A percentile compares a stretch with the other conserved stretches of the same genome.
Conservation (phyloP, 1,140 invertebrate species). For the Magallana ariakensis region DNA sequence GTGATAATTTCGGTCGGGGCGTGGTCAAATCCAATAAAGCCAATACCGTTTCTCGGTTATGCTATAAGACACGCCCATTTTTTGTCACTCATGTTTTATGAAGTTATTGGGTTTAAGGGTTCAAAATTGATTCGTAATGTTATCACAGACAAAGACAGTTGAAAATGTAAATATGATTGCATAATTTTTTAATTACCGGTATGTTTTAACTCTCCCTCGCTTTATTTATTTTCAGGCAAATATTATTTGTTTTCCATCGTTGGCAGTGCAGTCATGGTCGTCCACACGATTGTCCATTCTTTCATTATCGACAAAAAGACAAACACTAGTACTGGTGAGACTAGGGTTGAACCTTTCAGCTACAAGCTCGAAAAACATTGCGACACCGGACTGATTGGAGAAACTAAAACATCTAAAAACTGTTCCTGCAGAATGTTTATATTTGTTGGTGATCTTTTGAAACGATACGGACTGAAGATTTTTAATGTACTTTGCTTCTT, state of each 20-base stretch:
- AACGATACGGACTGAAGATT: background rate
- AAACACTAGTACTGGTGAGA: background rate
- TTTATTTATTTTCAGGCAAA: background rate
- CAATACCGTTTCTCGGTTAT: too few species aligned
- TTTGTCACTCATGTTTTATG: too few species aligned
- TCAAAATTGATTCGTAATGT: too few species aligned
- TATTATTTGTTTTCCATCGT: slow-evolving; percentile 15
- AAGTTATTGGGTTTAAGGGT: too few species aligned
- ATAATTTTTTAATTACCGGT: background rate
- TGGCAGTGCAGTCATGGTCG: background rate
- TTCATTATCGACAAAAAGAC: background rate
- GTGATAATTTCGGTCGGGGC: too few species aligned
- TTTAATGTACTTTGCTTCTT: background rate
- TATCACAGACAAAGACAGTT: too few species aligned
- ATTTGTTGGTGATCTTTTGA: background rate
- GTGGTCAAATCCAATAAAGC: too few species aligned
- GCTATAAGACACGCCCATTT: too few species aligned
- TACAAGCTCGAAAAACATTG: background rate
- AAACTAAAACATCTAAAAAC: background rate
- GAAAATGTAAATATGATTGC: too few species aligned
- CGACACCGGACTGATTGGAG: background rate
- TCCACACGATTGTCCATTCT: background rate
- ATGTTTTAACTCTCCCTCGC: background rate
- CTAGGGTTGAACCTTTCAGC: background rate
- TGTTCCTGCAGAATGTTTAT: background rate